Conservation (phyloP, 2,113 vertebrate genomes). For the Anser brachyrhynchus region DNA sequence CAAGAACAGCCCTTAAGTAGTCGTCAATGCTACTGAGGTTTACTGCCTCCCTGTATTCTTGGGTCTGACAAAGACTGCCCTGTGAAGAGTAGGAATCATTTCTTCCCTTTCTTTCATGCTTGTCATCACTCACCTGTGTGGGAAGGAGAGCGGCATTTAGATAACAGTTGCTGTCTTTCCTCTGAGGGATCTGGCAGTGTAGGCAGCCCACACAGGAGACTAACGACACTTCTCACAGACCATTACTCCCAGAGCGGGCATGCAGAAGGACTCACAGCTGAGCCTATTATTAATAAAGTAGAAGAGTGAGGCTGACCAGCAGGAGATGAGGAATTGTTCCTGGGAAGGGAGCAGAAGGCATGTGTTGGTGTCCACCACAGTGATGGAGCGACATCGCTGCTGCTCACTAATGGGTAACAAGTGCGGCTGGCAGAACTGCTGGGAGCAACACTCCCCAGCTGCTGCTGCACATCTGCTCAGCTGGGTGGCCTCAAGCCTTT, state of each 20-base stretch:
- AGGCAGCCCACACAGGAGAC: not conserved
- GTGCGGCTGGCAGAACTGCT: not conserved
- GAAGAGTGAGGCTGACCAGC: not conserved
- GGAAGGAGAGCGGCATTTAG: not conserved
- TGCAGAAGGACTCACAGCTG: slow-evolving; percentile 13
- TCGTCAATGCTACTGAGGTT: not conserved
- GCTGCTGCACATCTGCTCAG: not conserved
- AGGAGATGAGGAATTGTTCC: not conserved
- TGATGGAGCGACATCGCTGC: not conserved
- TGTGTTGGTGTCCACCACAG: not conserved
- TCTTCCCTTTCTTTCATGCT: not conserved
- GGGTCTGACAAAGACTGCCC: not conserved
- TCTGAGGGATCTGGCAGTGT: not conserved
- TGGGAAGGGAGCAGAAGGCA: not conserved
- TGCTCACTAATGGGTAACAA: not conserved
- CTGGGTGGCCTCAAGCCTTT: not conserved
- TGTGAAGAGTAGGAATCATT: not conserved
- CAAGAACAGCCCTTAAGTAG: not conserved
- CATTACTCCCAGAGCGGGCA: not conserved
- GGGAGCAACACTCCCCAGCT: not conserved
- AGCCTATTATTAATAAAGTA: slow-evolving; percentile 37
- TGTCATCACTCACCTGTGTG: not conserved
- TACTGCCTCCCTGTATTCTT: not conserved
- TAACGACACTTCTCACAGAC: slow-evolving; percentile 15
- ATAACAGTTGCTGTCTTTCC: not conserved